Conservation (phyloP, 1,140 invertebrate species). For the Atopsyche davidsoni region DNA sequence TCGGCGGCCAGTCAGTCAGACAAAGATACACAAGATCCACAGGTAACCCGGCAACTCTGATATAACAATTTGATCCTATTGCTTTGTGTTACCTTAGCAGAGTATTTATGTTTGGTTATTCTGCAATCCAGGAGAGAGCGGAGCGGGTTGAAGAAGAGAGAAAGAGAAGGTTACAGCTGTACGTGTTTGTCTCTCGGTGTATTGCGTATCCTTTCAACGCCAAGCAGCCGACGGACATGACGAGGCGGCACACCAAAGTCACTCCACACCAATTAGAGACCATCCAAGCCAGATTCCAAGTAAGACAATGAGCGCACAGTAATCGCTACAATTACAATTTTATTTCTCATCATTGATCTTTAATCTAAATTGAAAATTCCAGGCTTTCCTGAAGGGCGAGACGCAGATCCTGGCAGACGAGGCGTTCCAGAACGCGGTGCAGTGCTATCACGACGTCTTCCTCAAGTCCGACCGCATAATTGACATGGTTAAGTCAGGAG, state of each 20-base stretch:
- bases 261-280: conserved; percentile 94
- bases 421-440: conserved; percentile 97
- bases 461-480: conserved; percentile 91
- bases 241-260: conserved; percentile 84
- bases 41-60: conserved; percentile 40
- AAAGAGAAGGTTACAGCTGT: conserved; percentile 89
- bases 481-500: conserved; percentile 94
- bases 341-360: too few species aligned
- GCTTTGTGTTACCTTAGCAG: too few species aligned
- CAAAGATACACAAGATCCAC: conserved; percentile 46
- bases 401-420: conserved; percentile 98
- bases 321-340: conserved; percentile 11
- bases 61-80: too few species aligned
- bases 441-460: conserved; percentile 96
- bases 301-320: conserved; percentile 37
- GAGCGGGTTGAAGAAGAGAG: conserved; percentile 90
- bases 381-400: conserved; percentile 90
- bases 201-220: conserved; percentile 99
- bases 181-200: conserved; percentile 97
- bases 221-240: conserved; percentile 98
- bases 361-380: too few species aligned
- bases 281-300: conserved; percentile 92
- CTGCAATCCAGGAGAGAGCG: conserved; percentile 71
- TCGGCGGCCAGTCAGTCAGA: conserved; percentile 53
- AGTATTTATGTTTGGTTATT: conserved; percentile 18